phyloP scores from a whole-genome alignment of 2,797 vertebrate species.

The Thaleichthys pacificus region DNA sequence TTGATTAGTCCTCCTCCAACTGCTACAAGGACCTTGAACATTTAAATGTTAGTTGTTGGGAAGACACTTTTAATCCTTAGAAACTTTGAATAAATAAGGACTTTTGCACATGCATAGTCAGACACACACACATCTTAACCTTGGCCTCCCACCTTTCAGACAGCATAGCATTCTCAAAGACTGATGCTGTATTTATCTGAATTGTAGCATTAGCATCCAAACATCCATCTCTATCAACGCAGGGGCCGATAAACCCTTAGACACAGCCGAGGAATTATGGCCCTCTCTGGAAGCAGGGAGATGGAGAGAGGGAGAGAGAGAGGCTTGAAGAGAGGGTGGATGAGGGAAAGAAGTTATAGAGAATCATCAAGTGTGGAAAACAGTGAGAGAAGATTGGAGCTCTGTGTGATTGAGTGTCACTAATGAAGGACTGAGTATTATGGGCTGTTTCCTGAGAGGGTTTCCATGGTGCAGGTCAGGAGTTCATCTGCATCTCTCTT shows the following conservation, averaged over 20 bases:
- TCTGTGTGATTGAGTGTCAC: not conserved
- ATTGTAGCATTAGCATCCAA: slow-evolving; percentile 1
- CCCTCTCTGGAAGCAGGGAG: not conserved
- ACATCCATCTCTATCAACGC: not conserved
- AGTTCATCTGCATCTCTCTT: not conserved
- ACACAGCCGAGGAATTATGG: not conserved
- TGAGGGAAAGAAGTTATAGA: not conserved
- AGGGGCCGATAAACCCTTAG: not conserved
- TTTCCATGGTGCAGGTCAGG: not conserved
- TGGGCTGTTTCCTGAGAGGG: not conserved
- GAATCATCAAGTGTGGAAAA: not conserved
- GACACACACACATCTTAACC: not conserved
- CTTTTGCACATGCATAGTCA: not conserved
- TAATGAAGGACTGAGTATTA: not conserved
- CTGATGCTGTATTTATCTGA: not conserved
- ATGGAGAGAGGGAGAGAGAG: not conserved
- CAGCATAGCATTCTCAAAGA: not conserved
- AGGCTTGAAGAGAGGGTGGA: too few species aligned
- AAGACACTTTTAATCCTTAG: too few species aligned
- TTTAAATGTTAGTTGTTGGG: too few species aligned
- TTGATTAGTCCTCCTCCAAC: too few species aligned
- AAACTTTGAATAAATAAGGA: too few species aligned
- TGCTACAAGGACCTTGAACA: too few species aligned
- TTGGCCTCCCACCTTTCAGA: not conserved
- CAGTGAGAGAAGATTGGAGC: not conserved